A percentile compares a stretch with the other conserved stretches of the same genome.
Conservation (phyloP, 2,113 vertebrate genomes). For the Beaufortia kweichowensis region DNA sequence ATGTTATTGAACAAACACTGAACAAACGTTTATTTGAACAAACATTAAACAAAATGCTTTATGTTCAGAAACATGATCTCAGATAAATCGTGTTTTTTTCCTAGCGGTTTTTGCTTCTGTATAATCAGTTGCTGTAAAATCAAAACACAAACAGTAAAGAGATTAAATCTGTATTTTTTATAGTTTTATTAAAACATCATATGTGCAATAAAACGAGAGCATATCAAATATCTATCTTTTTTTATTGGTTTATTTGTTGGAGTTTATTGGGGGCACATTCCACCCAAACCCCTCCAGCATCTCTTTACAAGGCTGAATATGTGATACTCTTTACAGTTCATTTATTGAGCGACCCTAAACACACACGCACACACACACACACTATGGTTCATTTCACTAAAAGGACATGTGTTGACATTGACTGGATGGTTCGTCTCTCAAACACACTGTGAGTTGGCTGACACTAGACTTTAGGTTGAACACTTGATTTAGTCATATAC, state of each 20-base stretch:
- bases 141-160: not conserved
- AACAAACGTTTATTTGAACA: no score
- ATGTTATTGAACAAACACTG: no score
- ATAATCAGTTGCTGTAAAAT: conserved; percentile 30
- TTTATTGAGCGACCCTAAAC: conserved; percentile 71
- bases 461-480: conserved; percentile 26
- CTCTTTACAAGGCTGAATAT: conserved; percentile 62
- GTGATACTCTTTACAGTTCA: conserved; percentile 65
- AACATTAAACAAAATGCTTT: no score
- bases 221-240: not conserved
- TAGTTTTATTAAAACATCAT: not conserved
- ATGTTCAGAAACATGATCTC: no score
- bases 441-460: conserved; percentile 34
- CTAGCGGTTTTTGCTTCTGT: conserved; percentile 64
- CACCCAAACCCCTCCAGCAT: not conserved
- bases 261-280: not conserved
- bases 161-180: not conserved
- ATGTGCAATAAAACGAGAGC: not conserved
- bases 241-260: not conserved
- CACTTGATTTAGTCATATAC: not conserved
- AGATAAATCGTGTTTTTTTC: no score
- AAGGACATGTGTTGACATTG: conserved; percentile 68
- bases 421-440: conserved; percentile 57
- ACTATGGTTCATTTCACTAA: conserved; percentile 73
- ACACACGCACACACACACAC: conserved; percentile 62